phyloP scores from a whole-genome alignment of 2,113 vertebrate species.

The Corvus moneduloides region DNA sequence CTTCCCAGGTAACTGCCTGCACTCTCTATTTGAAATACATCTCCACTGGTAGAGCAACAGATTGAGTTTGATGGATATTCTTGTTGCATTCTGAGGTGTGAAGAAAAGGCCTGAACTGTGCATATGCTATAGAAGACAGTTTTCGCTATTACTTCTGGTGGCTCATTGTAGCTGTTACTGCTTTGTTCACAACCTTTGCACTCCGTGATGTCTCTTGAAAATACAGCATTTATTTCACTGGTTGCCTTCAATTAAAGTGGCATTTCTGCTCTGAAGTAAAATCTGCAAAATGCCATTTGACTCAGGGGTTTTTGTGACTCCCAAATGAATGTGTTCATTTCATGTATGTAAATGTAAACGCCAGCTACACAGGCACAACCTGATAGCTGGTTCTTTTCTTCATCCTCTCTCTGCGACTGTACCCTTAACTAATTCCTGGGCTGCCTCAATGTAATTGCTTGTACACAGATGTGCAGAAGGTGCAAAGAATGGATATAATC shows the following conservation, averaged over 20 bases:
- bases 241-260: constrained; percentile 50
- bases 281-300: constrained; percentile 51
- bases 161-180: constrained; percentile 73
- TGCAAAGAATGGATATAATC: background rate
- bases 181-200: constrained; percentile 67
- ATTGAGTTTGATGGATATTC: constrained; percentile 76
- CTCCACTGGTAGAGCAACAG: constrained; percentile 68
- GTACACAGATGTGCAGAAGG: background rate
- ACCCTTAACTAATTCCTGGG: background rate
- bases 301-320: background rate
- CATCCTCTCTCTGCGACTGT: background rate
- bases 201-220: constrained; percentile 67
- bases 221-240: constrained; percentile 36
- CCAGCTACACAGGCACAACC: background rate
- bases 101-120: constrained; percentile 74
- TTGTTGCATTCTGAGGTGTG: constrained; percentile 72
- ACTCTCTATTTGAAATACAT: constrained; percentile 54
- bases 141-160: constrained; percentile 69
- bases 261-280: constrained; percentile 30
- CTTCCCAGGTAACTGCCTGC: constrained; percentile 57
- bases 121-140: constrained; percentile 76
- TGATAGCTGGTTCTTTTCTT: background rate
- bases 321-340: background rate
- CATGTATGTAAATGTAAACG: background rate
- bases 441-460: background rate